A percentile compares a stretch with the other conserved stretches of the same genome.
These are phyloP conservation scores for Polietes domitor DNA, from an alignment of 2,888 invertebrate species.

Conservation along the genomic window DNA sequence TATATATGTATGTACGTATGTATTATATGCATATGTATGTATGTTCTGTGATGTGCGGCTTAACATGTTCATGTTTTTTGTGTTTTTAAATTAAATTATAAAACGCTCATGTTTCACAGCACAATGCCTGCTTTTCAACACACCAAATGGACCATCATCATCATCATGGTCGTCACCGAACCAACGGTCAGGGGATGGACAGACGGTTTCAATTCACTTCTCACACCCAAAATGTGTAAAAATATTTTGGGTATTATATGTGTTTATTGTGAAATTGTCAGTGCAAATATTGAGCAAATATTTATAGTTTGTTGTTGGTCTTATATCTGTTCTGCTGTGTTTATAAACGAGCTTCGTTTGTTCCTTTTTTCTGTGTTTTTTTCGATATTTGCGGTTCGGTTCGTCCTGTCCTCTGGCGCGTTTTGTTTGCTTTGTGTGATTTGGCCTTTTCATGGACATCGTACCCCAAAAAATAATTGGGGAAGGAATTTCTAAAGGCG, in stretches of 20 bases:
- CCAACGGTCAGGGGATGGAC: background rate
- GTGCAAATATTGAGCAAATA: conserved; percentile 65
- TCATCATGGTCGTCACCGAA: background rate
- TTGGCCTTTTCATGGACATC: background rate
- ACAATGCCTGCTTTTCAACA: conserved; percentile 6
- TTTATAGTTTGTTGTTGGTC: conserved; percentile 42
- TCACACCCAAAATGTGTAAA: conserved; percentile 56
- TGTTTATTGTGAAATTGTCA: conserved; percentile 64
- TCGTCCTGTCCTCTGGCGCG: background rate
- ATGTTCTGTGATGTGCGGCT: conserved; percentile 38
- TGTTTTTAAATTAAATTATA: conserved; percentile 66
- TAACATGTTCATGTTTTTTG: conserved; percentile 27
- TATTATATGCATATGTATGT: background rate
- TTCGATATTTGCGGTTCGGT: background rate
- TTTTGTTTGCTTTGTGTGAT: conserved; percentile 4
- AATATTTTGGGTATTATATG: conserved; percentile 67
- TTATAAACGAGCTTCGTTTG: background rate
- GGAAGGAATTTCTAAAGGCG: background rate
- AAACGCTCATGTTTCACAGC: conserved; percentile 64
- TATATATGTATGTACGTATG: conserved; percentile 18
- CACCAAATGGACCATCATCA: background rate
- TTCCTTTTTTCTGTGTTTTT: background rate
- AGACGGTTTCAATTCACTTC: conserved; percentile 10
- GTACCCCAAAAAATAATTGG: background rate
- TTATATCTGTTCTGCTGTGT: background rate